Percentiles rank a stretch among this genome's conserved stretches.
These are phyloP conservation scores for Zoanthus sansibaricus DNA, from an alignment of 92 coral and sea anemone species.

Conservation along the genomic window DNA sequence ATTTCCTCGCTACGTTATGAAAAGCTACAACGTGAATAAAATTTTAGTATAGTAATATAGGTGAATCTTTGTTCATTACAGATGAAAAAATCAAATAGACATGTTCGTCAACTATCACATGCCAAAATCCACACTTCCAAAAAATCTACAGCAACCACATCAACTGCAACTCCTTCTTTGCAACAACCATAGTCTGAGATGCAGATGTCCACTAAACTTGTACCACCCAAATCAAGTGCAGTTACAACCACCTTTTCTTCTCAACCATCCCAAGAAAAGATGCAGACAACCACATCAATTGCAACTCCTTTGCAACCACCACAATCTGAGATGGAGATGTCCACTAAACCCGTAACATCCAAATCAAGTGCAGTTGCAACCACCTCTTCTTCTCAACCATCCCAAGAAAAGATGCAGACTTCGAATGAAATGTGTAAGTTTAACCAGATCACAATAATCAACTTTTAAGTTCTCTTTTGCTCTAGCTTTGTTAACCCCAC, in stretches of 20 bases:
- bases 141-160: constrained; percentile 35
- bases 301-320: too few relatives aligned
- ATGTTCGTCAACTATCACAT: neutral
- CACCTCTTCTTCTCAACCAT: too few relatives aligned
- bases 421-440: constrained; percentile 50
- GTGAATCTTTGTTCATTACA: neutral
- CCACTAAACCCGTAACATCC: too few relatives aligned
- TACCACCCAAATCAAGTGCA: constrained; percentile 52
- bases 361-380: too few relatives aligned
- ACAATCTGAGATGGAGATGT: too few relatives aligned
- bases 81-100: neutral
- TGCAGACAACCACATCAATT: too few relatives aligned
- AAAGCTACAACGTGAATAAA: neutral
- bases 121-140: neutral
- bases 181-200: constrained; percentile 53
- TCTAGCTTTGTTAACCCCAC: constrained; percentile 7
- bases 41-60: constrained; percentile 1
- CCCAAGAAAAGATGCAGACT: constrained; percentile 42
- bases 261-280: constrained; percentile 37
- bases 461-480: constrained; percentile 34
- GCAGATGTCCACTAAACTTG: constrained; percentile 43
- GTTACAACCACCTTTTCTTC: constrained; percentile 45
- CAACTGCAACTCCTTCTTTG: constrained; percentile 51
- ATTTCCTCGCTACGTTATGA: neutral
- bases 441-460: constrained; percentile 49